Evolutionary conservation across 2,797 vertebrate genomes (phyloP), one percentile per base, ranked within the genome.

Genomic region (Mus caroli): DNA sequence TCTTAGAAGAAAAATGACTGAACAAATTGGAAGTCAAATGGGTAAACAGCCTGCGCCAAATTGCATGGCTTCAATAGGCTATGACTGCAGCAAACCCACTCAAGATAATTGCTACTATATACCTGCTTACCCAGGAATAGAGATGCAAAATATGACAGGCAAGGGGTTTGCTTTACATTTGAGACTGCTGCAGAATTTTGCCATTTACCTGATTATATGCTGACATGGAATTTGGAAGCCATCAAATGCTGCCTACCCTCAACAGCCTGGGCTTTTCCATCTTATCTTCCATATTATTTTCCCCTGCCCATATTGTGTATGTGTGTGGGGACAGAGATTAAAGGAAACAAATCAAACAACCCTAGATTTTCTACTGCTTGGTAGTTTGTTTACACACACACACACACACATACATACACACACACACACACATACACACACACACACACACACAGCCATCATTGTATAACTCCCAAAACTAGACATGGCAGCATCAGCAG

Each of bases 391-490:
- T 52, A 87, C 58, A 31, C 4, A 34, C 15, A 50, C 11, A 56
- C 0, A 0, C 6, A 56, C 0, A 0, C 3, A n/a, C 37, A 31
- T 3, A 28, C 11, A 50, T 10, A 54, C 0, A 0, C 4, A 34
- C 62, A 28, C 9, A 34, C 14, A 50, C 13, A 56, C 0, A n/a
- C 37, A 31, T 3, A 28, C 11, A 50, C 13, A 54, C 0, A 0
- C 4, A 34, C 62, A 28, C 9, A 34, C 14, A 50, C 13, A 56
- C 0, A 0, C 2, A 22, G 19, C 6, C 2, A 17, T 7, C 12
- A 60, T 19, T 46, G 34, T 34, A 2, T 2, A 26, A 43, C 20
- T n/a, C 43, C 37, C n/a, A 86, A n/a, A 76, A 46, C 15, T 20
- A 73, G 28, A 67, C 6, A 12, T 3, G 0, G n/a, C n/a, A 69